These are phyloP conservation scores for Pentamera pediparva DNA, from an alignment of 53 echinoderm and acorn worm genomes.

Conservation along the genomic window DNA sequence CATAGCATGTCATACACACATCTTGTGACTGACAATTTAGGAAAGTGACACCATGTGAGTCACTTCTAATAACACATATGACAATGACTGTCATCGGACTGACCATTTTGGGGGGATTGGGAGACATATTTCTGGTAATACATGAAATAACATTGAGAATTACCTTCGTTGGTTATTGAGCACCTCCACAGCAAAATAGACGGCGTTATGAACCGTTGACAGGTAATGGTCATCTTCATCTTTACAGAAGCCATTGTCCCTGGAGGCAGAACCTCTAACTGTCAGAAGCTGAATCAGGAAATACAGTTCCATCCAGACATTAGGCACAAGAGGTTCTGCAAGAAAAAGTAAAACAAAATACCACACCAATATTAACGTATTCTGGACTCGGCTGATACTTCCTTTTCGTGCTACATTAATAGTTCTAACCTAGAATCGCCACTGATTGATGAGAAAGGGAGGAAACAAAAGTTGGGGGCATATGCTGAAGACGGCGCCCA, in stretches of 20 bases:
- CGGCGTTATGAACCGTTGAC: conserved; percentile 81
- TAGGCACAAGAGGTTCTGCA: conserved; percentile 75
- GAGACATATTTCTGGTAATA: too few species aligned
- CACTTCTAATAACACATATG: too few species aligned
- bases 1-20: background rate
- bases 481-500: too few species aligned
- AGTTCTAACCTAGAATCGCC: too few species aligned
- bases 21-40: background rate
- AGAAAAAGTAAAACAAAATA: background rate
- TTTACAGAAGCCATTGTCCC: conserved; percentile 8
- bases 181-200: conserved; percentile 75
- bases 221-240: conserved; percentile 71
- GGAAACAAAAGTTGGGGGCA: too few species aligned
- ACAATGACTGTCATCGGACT: too few species aligned
- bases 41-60: background rate
- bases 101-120: too few species aligned
- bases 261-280: conserved; percentile 52
- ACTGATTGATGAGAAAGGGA: too few species aligned
- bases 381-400: too few species aligned
- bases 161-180: conserved; percentile 44
- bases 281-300: conserved; percentile 93
- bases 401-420: too few species aligned
- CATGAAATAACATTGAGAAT: background rate
- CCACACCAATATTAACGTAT: background rate
- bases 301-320: conserved; percentile 77